A percentile compares a stretch with the other conserved stretches of the same genome.
phyloP scores from a whole-genome alignment of 2,113 vertebrate genomes.

The Colinus virginianus region DNA sequence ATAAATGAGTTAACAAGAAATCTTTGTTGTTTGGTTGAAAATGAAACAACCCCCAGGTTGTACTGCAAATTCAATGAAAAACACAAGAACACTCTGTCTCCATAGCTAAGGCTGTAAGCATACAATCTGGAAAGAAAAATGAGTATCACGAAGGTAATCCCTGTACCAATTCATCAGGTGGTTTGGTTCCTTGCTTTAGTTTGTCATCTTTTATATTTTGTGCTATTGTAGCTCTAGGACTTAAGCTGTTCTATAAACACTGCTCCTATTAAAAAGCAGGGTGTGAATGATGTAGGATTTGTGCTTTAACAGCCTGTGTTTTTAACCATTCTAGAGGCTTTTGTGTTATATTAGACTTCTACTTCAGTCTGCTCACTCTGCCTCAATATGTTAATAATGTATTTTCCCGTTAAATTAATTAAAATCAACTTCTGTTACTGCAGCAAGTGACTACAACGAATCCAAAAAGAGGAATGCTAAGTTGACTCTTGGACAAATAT shows the following conservation, averaged over 20 bases:
- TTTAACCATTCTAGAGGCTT: neutral
- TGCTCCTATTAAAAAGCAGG: neutral
- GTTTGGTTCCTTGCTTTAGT: neutral
- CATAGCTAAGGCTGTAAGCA: neutral
- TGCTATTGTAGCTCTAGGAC: neutral
- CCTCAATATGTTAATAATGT: neutral
- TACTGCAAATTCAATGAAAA: neutral
- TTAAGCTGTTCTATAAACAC: neutral
- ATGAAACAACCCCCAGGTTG: neutral
- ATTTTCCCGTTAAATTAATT: neutral
- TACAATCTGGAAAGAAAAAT: slow-evolving; percentile 10
- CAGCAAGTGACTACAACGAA: neutral
- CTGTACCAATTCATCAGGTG: slow-evolving; percentile 41
- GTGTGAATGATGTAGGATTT: neutral
- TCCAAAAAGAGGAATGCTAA: fast-evolving
- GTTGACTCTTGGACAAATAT: neutral
- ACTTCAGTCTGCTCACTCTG: neutral
- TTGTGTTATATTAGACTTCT: fast-evolving
- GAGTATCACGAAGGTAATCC: neutral
- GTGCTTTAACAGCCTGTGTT: neutral
- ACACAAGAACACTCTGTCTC: neutral
- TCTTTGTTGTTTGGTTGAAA: neutral
- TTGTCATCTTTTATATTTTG: neutral
- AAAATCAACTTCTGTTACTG: neutral
- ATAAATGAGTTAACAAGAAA: neutral